These are phyloP conservation scores for Melanotaenia nigrans DNA, from an alignment of 2,797 vertebrate species.

Conservation along the genomic window DNA sequence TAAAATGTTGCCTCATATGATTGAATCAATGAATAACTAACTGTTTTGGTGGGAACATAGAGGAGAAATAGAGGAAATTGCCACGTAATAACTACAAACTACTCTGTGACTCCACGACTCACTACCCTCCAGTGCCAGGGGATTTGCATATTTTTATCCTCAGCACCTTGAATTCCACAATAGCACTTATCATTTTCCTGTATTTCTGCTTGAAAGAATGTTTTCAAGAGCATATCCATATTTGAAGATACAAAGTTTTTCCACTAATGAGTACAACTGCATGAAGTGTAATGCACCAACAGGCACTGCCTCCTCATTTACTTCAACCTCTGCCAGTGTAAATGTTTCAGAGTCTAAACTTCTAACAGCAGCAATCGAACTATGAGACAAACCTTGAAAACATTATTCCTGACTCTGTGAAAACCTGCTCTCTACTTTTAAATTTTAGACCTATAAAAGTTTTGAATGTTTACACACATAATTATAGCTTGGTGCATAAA, in stretches of 20 bases:
- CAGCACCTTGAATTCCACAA: constrained; percentile 12
- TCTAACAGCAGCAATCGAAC: constrained; percentile 4
- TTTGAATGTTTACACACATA: not conserved
- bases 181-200: constrained; percentile 30
- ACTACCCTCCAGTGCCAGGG: constrained; percentile 31
- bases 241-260: constrained; percentile 33
- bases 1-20: constrained; percentile 23
- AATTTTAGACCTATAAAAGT: fast-evolving
- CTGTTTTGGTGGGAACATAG: constrained; percentile 32
- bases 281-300: constrained; percentile 12
- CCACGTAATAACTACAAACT: constrained; percentile 35
- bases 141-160: constrained; percentile 29
- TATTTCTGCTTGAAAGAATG: constrained; percentile 16
- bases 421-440: not conserved
- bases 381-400: not conserved
- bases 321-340: constrained; percentile 14
- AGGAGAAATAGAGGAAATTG: constrained; percentile 43
- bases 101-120: constrained; percentile 8
- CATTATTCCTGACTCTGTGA: not conserved
- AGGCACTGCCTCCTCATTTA: constrained; percentile 17
- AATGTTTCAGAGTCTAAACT: constrained; percentile 25
- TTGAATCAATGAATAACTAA: constrained; percentile 9
- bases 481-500: not conserved
- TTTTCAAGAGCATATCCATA: not conserved
- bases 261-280: constrained; percentile 42